Base-by-base conservation (phyloP, 1,140 invertebrate genomes). In the Bilobella aurantiaca region DNA sequence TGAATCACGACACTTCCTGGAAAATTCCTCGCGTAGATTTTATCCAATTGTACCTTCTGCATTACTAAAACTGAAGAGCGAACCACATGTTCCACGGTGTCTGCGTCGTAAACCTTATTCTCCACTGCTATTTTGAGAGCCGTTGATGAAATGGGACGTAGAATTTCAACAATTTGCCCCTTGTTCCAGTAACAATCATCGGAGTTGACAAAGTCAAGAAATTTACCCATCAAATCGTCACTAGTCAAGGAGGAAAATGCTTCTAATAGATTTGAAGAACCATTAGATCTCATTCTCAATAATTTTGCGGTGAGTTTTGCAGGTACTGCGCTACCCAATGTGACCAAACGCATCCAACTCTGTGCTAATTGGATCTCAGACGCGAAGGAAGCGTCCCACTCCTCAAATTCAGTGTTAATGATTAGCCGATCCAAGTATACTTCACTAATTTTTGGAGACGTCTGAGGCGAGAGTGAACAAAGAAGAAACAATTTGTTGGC, bases 311-410 rank as follows among this genome's bases (percentile, higher is more conserved):
- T 42, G 1, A 67, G 42, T 30, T 46, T 2, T 14, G 34, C 30
- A 8, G 66, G 62, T 1, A 59, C 21, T 12, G 3, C 16, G 18
- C 27, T 28, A 21, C 49, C 56, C 2, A 63, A n/a, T 2, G 30
- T n/a, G 5, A 63, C 25, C 3, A 63, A 56, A 34, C 66, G 61
- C 47, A 67, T 8, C 66, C 66, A 67, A 3, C n/a, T 18, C 31
- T 67, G 66, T 1, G 25, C 18, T 16, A 37, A 29, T 42, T 47
- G 30, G 57, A 32, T 3, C 12, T 57, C 30, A 2, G 37, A 18
- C 12, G 46, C 30, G 14, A 42, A 29, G 14, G 28, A 28, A 8
- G 12, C 3, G 12, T 3, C 3, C 3, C 12, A 8, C 34, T 21
- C 12, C 14, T 12, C 25, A 8, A 37, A 62, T 34, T 5, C 3